These are phyloP conservation scores for Calliopum simillimum DNA, from an alignment of 2,888 invertebrate species.

Conservation along the genomic window DNA sequence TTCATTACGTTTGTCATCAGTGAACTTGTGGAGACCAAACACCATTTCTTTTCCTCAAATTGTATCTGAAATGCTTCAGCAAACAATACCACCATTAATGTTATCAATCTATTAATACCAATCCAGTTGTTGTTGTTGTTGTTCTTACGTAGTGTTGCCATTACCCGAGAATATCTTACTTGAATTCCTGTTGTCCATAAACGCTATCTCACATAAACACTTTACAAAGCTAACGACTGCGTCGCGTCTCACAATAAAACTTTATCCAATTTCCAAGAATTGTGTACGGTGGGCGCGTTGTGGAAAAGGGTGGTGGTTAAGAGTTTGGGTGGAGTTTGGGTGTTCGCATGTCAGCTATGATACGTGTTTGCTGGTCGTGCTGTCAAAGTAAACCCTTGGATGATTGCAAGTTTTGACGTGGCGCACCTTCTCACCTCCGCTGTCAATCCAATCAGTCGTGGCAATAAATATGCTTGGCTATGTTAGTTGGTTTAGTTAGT, in stretches of 20 bases:
- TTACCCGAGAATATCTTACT: constrained; percentile 14
- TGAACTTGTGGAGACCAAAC: no score
- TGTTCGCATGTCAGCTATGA: neutral
- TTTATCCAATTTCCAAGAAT: neutral
- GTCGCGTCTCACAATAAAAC: neutral
- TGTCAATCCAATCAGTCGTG: constrained; percentile 30
- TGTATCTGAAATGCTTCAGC: neutral
- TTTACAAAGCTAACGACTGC: neutral
- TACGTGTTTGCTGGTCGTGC: neutral
- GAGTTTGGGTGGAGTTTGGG: no score
- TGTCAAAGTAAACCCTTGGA: constrained; percentile 5
- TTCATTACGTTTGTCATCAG: constrained; percentile 18
- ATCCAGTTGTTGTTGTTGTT: constrained; percentile 11
- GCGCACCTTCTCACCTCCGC: constrained; percentile 23
- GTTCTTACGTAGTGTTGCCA: neutral
- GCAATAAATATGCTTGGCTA: constrained; percentile 15
- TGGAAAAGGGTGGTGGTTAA: no score
- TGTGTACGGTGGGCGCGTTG: neutral
- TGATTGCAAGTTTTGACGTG: constrained; percentile 21
- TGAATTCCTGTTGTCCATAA: neutral
- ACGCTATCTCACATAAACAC: constrained; percentile 8
- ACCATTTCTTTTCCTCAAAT: neutral
- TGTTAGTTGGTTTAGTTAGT: neutral
- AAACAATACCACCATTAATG: constrained; percentile 5
- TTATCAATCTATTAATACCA: constrained; percentile 16